phyloP scores from a whole-genome alignment of 2,113 vertebrate species.

The Oreochromis tanganicae region DNA sequence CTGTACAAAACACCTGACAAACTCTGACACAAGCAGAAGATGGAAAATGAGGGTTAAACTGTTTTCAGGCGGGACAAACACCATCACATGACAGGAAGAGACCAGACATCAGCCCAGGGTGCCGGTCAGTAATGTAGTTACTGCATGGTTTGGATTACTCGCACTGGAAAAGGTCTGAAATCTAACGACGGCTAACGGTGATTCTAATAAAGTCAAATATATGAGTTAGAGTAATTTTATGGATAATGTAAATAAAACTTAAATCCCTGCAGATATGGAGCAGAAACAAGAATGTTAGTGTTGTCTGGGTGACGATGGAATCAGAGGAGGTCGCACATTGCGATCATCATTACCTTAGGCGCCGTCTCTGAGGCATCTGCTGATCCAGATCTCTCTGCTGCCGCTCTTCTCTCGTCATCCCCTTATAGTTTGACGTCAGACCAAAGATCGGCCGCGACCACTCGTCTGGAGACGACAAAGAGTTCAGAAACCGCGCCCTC shows the following conservation, averaged over 20 bases:
- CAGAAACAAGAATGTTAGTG: neutral
- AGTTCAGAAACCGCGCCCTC: neutral
- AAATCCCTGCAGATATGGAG: neutral
- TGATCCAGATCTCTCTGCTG: conserved; percentile 96
- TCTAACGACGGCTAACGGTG: neutral
- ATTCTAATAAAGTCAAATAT: neutral
- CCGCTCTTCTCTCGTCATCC: conserved; percentile 96
- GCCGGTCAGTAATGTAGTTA: neutral
- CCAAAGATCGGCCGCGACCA: conserved; percentile 98
- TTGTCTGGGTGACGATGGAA: neutral
- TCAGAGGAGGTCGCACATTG: neutral
- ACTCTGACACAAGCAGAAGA: neutral
- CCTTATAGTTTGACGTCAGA: conserved; percentile 95
- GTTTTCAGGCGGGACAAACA: neutral
- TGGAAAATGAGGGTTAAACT: neutral
- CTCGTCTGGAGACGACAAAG: conserved; percentile 75
- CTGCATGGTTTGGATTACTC: neutral
- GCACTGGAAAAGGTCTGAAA: neutral
- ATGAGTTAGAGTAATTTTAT: neutral
- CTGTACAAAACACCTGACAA: neutral
- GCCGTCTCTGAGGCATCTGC: conserved; percentile 87
- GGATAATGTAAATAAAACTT: neutral
- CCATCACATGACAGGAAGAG: neutral
- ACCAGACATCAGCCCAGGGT: neutral
- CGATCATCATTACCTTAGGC: conserved; percentile 77